phyloP scores from a whole-genome alignment of 2,113 vertebrate species.

The Callocephalon fimbriatum region DNA sequence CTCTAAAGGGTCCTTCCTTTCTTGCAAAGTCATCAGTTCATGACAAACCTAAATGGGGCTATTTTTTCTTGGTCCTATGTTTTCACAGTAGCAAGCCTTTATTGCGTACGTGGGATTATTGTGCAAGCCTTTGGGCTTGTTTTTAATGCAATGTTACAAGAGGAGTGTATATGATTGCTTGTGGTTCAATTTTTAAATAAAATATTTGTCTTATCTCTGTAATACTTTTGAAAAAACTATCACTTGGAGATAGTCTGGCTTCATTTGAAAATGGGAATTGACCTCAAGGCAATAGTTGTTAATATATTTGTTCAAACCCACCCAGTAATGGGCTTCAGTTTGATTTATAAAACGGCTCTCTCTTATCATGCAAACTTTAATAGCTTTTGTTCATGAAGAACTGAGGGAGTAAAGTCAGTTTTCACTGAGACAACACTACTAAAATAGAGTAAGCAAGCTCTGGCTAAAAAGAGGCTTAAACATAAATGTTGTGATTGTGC shows the following conservation, averaged over 20 bases:
- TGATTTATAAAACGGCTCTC: conserved; percentile 19
- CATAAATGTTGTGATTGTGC: conserved; percentile 37
- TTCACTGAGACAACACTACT: conserved; percentile 27
- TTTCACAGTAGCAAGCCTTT: background rate
- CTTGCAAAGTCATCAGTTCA: background rate
- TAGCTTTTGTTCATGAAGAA: conserved; percentile 15
- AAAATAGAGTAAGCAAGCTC: conserved; percentile 26
- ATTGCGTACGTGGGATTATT: accelerated
- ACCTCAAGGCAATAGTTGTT: background rate
- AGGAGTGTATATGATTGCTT: background rate
- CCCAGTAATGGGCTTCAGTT: background rate
- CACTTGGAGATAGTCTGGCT: background rate
- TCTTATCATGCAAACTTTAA: background rate
- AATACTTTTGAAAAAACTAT: background rate
- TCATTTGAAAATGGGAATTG: background rate
- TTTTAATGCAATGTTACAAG: background rate
- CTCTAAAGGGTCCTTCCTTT: background rate
- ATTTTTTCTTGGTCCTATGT: background rate
- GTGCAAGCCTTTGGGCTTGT: background rate
- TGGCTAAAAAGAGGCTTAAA: conserved; percentile 33
- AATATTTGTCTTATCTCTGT: background rate
- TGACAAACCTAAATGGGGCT: background rate
- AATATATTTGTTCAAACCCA: background rate
- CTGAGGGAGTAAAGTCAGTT: conserved; percentile 16
- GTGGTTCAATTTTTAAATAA: background rate